Conservation (phyloP, 1,140 invertebrate genomes). For the Cotesia glomerata region DNA sequence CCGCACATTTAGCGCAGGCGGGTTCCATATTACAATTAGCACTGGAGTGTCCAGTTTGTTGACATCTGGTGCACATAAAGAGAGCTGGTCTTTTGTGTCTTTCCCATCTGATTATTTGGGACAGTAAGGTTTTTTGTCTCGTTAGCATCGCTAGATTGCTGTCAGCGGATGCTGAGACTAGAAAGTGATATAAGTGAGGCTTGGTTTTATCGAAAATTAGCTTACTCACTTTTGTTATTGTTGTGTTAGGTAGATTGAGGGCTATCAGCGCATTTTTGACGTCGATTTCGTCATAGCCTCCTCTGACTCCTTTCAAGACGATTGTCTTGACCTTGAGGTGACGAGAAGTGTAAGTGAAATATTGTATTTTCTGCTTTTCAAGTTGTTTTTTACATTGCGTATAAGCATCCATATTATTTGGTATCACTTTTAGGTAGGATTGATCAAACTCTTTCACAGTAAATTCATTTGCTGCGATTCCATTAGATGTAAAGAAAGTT, state of each 20-base stretch:
- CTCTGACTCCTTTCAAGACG: slow-evolving; percentile 11
- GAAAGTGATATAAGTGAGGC: background rate
- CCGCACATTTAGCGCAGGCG: no score
- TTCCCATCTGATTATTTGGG: slow-evolving; percentile 1
- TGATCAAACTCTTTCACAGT: no score
- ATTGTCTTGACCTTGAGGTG: slow-evolving; percentile 12
- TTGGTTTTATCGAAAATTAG: background rate
- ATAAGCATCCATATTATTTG: no score
- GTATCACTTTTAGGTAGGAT: no score
- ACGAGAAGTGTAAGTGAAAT: background rate
- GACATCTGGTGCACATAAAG: no score
- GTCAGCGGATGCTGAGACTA: background rate
- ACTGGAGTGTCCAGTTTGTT: background rate
- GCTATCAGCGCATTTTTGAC: background rate
- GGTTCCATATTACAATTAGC: no score
- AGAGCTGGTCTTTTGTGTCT: background rate
- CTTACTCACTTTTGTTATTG: background rate
- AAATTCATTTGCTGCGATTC: no score
- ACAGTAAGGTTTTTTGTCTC: background rate
- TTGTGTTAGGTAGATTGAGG: background rate
- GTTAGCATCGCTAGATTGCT: no score
- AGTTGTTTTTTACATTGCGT: no score
- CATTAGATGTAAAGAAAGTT: no score
- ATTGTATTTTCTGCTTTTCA: no score
- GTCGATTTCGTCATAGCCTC: background rate